Conservation (phyloP, 2,113 vertebrate genomes). For the Perca flavescens region DNA sequence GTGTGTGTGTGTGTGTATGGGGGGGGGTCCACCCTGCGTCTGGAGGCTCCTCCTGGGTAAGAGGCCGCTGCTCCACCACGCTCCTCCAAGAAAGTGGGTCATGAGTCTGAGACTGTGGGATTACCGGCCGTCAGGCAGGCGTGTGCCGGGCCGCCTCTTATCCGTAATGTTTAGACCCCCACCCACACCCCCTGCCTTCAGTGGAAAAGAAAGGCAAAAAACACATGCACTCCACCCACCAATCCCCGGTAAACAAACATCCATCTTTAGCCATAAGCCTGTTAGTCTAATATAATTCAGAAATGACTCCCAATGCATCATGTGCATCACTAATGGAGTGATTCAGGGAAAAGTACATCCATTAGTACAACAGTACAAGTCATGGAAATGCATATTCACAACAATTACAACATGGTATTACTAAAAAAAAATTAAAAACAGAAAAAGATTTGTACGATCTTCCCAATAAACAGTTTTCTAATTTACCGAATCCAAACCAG, state of each 20-base stretch:
- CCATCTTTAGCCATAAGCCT: constrained; percentile 24
- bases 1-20: constrained; percentile 3
- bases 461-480: constrained; percentile 71
- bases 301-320: background rate
- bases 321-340: background rate
- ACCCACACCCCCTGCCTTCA: constrained; percentile 27
- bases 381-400: background rate
- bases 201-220: constrained; percentile 59
- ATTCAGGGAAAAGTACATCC: background rate
- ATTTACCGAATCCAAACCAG: constrained; percentile 72
- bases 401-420: background rate
- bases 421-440: background rate
- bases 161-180: constrained; percentile 72
- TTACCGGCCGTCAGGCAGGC: constrained; percentile 78
- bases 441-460: constrained; percentile 20
- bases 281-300: constrained; percentile 34
- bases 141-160: constrained; percentile 76
- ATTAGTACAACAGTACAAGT: background rate
- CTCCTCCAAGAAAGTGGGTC: constrained; percentile 86
- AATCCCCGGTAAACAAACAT: constrained; percentile 31
- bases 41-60: constrained; percentile 73
- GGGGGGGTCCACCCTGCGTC: constrained; percentile 60
- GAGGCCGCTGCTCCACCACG: constrained; percentile 69
- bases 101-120: constrained; percentile 85
- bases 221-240: constrained; percentile 20